A percentile compares a stretch with the other conserved stretches of the same genome.
Conservation (phyloP, 2,888 invertebrate genomes). For the Scaptomyza tumidula region DNA sequence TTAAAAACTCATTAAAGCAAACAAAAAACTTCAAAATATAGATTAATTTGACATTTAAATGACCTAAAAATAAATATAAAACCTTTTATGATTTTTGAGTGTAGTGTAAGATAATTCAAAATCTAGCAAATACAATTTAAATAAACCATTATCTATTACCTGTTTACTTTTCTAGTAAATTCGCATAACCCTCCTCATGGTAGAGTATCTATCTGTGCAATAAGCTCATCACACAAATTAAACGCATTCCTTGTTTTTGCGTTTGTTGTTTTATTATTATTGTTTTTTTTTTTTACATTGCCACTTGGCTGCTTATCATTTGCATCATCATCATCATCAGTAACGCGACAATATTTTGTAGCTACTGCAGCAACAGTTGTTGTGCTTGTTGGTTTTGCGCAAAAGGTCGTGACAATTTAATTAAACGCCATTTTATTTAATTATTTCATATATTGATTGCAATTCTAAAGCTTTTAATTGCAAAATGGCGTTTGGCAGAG, state of each 20-base stretch:
- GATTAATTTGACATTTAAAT: too few species aligned
- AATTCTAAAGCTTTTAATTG: conserved; percentile 73
- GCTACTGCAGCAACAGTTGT: neutral
- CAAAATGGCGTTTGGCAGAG: conserved; percentile 43
- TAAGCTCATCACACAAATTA: conserved; percentile 58
- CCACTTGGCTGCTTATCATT: conserved; percentile 38
- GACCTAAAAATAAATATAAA: too few species aligned
- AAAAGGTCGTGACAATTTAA: conserved; percentile 75
- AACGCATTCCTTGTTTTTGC: conserved; percentile 62
- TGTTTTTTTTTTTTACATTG: conserved; percentile 11
- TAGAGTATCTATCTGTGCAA: conserved; percentile 16
- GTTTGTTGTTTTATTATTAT: conserved; percentile 17
- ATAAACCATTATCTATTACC: neutral
- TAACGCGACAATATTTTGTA: conserved; percentile 41
- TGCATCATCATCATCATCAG: conserved; percentile 61
- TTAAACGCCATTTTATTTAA: conserved; percentile 73
- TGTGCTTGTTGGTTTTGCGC: conserved; percentile 34
- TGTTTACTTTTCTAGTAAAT: neutral
- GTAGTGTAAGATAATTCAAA: neutral
- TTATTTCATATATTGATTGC: conserved; percentile 70
- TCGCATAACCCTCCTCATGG: neutral
- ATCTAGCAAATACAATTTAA: too few species aligned
- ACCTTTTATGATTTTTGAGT: too few species aligned
- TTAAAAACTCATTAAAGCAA: too few species aligned
- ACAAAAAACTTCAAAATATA: too few species aligned